Evolutionary conservation across 1,140 invertebrate species (phyloP), one percentile per base, ranked within the genome.

Genomic region (Lysiphlebus fabarum): DNA sequence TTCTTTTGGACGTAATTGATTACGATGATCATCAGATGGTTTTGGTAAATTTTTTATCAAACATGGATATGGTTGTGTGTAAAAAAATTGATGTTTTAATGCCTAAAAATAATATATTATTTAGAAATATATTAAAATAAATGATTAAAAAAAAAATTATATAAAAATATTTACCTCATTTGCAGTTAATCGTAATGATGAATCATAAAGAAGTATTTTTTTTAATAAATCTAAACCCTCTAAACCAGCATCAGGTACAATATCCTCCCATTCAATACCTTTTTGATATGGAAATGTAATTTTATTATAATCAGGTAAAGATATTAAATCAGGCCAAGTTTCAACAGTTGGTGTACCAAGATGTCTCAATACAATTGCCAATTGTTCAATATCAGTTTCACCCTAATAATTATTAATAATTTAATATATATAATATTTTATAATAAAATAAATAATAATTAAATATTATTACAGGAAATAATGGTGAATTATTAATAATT

Each of bases 381-480:
- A 74, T 78, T 99, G 96, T 71, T 98, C 95, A 60, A 99, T 98
- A 77, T 99, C 96, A 60, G 92, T 96, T 77, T 97, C 95, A 6
- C 96, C 96, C n/a, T n/a, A n/a, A 9, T 56, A 43, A 49, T 43
- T 11, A 45, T 33, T 45, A 38, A 54, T 33, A 11, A 34, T 36
- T 45, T 36, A 8, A 6, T 42, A 59, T 38, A 37, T 12, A 48
- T 54, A 33, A 11, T 17, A 51, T 53, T 47, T 49, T 36, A 11
- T 42, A 49, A 48, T 7, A 60, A 44, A 51, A 59, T 40, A 40
- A 6, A 6, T 40, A 9, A 4, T 41, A 59, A 54, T 36, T 33
- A 51, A 48, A 62, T 49, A 57, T 51, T 40, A 51, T 83, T 82
- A 93, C 92, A 9, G 92, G 88, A 84, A 98, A 98, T 26, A 99